A percentile compares a stretch with the other conserved stretches of the same genome.
phyloP scores from a whole-genome alignment of 2,797 vertebrate species.

The Bufotes viridis region DNA sequence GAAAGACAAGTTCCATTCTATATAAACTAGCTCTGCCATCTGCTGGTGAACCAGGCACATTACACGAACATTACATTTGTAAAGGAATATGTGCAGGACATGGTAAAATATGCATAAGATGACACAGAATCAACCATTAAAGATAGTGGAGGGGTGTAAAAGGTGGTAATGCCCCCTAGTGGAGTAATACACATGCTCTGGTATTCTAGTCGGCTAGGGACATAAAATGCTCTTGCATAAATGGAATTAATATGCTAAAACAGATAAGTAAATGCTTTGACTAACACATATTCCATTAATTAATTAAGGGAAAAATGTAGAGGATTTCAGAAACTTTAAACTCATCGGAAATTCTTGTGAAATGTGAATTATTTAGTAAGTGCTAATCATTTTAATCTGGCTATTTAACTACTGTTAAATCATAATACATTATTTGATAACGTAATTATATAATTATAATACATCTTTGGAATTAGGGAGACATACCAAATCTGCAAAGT shows the following conservation, averaged over 20 bases:
- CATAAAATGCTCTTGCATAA: not conserved
- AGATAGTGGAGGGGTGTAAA: too few relatives aligned
- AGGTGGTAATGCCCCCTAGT: too few relatives aligned
- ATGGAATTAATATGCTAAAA: not conserved
- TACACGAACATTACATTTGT: too few relatives aligned
- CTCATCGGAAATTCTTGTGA: not conserved
- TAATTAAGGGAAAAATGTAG: not conserved
- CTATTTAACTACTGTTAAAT: not conserved
- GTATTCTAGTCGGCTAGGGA: not conserved
- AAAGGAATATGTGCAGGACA: too few relatives aligned
- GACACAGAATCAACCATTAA: too few relatives aligned
- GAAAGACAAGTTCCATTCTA: too few relatives aligned
- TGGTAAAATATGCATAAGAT: too few relatives aligned
- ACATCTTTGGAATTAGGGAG: not conserved
- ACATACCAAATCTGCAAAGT: too few relatives aligned
- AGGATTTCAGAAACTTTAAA: not conserved
- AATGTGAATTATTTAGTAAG: not conserved
- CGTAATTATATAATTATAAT: not conserved
- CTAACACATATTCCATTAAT: not conserved
- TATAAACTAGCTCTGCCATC: too few relatives aligned
- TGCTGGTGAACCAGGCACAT: too few relatives aligned
- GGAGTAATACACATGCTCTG: too few relatives aligned
- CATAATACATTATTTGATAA: not conserved
- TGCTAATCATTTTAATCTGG: not conserved
- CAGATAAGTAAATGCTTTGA: not conserved